Conservation (phyloP, 2,888 invertebrate genomes). For the Tipula lateralis region DNA sequence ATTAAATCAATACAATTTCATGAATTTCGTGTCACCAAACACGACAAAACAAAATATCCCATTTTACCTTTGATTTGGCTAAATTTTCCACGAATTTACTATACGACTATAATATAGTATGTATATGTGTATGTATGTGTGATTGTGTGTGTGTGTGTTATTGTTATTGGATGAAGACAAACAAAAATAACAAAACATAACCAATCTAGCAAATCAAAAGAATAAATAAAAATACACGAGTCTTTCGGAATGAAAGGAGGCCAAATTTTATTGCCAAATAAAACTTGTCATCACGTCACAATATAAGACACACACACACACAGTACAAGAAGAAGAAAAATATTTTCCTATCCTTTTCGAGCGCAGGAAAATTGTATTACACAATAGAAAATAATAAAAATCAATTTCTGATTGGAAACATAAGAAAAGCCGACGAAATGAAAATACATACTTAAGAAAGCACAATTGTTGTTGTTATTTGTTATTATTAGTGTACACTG, state of each 20-base stretch:
- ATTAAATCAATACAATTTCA: background rate
- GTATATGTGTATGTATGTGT: background rate
- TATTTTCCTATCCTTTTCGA: background rate
- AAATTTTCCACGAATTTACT: background rate
- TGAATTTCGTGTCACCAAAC: background rate
- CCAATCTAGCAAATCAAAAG: conserved; percentile 13
- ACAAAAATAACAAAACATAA: background rate
- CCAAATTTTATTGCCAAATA: conserved; percentile 19
- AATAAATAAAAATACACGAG: background rate
- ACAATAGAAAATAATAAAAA: background rate
- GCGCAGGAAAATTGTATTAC: background rate
- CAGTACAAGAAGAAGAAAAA: background rate
- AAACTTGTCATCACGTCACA: conserved; percentile 11
- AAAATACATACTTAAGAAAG: background rate
- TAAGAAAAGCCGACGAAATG: background rate
- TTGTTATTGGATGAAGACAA: background rate
- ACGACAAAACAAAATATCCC: background rate
- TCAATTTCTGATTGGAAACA: conserved; percentile 1
- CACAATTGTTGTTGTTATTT: background rate
- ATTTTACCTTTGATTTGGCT: background rate
- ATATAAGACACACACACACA: background rate
- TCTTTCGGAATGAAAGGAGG: background rate
- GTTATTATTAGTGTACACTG: background rate
- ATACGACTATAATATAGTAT: background rate
- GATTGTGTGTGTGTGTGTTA: background rate